Conservation (phyloP, 2,797 vertebrate species). For the Epinephelus malabaricus region DNA sequence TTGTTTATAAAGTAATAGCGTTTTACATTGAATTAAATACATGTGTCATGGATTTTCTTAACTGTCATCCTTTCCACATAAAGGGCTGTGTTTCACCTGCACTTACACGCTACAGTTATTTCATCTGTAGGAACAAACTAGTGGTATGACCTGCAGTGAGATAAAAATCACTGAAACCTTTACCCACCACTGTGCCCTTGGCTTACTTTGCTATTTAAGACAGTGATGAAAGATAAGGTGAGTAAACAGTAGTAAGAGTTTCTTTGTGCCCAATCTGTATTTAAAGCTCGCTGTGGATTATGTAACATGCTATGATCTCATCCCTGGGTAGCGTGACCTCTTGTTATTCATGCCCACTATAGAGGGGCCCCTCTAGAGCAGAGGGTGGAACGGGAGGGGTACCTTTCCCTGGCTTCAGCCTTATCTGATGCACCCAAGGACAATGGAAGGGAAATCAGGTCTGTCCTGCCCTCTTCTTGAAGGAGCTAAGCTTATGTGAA, state of each 20-base stretch:
- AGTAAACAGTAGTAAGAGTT: neutral
- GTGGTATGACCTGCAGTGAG: no score
- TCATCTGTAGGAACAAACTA: neutral
- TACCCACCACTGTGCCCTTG: neutral
- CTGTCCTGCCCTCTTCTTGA: constrained; percentile 33
- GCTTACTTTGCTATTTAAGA: neutral
- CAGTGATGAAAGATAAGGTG: neutral
- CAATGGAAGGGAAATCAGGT: constrained; percentile 44
- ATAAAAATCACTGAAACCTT: neutral
- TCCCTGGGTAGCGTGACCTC: constrained; percentile 48
- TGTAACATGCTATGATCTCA: constrained; percentile 65
- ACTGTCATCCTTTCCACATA: neutral
- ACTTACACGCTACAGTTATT: neutral
- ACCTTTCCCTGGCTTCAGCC: constrained; percentile 33
- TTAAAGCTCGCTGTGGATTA: constrained; percentile 45
- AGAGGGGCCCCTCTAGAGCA: constrained; percentile 41
- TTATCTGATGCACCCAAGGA: constrained; percentile 61
- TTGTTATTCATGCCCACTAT: constrained; percentile 58
- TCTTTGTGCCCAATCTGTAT: constrained; percentile 20
- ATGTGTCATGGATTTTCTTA: neutral
- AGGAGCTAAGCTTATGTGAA: constrained; percentile 36
- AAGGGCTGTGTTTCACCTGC: neutral
- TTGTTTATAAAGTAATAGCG: no score
- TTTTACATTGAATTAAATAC: neutral
- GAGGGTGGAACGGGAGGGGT: constrained; percentile 45